Conservation (phyloP, 2,888 invertebrate genomes). For the Cenopis cana region DNA sequence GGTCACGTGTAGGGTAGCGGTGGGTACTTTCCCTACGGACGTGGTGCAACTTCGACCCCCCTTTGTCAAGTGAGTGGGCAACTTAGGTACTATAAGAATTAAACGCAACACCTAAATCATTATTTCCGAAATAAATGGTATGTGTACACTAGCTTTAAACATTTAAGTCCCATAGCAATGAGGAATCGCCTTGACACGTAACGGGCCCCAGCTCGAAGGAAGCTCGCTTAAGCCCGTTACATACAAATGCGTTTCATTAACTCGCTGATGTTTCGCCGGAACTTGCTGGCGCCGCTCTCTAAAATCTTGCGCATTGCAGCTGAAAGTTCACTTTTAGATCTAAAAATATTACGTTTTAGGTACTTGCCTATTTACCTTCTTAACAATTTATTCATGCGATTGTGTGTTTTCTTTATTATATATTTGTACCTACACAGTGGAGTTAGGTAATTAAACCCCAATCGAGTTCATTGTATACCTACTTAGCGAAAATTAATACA, state of each 20-base stretch:
- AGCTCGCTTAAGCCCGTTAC: constrained; percentile 80
- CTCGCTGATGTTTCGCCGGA: constrained; percentile 75
- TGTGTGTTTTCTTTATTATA: no score
- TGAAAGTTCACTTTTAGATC: constrained; percentile 24
- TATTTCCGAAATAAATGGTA: not conserved
- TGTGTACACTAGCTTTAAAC: not conserved
- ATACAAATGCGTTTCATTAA: constrained; percentile 84
- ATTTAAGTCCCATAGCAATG: constrained; percentile 25
- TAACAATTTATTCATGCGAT: no score
- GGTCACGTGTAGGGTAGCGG: no score
- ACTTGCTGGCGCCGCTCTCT: constrained; percentile 52
- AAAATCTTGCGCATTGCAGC: constrained; percentile 57
- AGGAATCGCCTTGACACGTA: constrained; percentile 55
- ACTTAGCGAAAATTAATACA: no score
- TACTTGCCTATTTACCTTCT: no score
- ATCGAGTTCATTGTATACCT: no score
- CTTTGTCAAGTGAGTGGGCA: no score
- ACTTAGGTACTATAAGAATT: no score
- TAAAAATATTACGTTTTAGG: constrained; percentile 9
- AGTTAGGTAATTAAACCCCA: no score
- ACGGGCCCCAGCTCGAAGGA: constrained; percentile 71
- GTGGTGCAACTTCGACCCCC: no score
- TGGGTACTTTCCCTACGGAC: no score
- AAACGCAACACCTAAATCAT: not conserved
- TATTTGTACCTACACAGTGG: no score